phyloP scores from a whole-genome alignment of 2,113 vertebrate species.

The Alethe diademata region DNA sequence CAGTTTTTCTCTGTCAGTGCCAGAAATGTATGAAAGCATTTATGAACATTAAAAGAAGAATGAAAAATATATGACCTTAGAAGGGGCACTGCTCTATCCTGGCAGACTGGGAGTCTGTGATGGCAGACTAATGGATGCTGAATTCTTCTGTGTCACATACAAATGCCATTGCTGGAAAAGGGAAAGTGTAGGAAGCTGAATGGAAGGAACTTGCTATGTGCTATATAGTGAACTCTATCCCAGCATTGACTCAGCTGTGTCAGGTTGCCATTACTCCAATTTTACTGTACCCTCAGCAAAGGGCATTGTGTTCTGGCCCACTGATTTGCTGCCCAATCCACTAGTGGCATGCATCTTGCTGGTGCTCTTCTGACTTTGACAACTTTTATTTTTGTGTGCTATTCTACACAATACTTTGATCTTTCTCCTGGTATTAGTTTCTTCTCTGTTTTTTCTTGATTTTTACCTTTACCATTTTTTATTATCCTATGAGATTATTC shows the following conservation, averaged over 20 bases:
- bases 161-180: neutral
- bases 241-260: neutral
- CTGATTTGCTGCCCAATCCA: neutral
- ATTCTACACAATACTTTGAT: neutral
- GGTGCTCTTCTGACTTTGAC: neutral
- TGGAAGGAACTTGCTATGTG: neutral
- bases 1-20: conserved; percentile 2
- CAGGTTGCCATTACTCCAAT: neutral
- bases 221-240: neutral
- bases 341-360: neutral
- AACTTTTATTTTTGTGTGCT: neutral
- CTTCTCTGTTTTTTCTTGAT: neutral
- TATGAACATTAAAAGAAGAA: conserved; percentile 34
- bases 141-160: neutral
- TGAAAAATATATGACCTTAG: neutral
- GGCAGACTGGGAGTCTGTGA: neutral
- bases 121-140: neutral
- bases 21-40: conserved; percentile 36
- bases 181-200: neutral
- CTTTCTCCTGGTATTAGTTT: neutral
- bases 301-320: neutral
- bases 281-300: neutral
- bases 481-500: neutral
- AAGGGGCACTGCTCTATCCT: neutral
- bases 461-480: neutral